phyloP scores from a whole-genome alignment of 2,113 vertebrate species.

The Labeo catla region DNA sequence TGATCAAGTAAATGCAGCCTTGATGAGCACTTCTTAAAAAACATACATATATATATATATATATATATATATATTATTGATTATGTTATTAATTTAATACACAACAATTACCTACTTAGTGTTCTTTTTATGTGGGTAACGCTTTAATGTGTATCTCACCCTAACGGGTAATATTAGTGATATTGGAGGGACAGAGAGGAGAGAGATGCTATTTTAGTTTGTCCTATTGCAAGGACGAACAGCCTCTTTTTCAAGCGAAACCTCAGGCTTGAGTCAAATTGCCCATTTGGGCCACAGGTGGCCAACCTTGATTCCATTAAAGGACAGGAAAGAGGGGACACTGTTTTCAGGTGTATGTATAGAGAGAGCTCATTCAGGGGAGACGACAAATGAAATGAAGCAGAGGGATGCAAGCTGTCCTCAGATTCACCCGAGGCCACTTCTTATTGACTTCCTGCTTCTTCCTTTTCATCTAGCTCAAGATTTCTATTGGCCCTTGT shows the following conservation, averaged over 20 bases:
- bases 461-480: background rate
- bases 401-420: conserved; percentile 29
- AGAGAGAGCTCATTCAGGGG: conserved; percentile 13
- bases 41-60: too few species aligned
- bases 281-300: conserved; percentile 55
- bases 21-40: too few species aligned
- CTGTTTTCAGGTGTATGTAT: conserved; percentile 38
- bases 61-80: too few species aligned
- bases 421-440: conserved; percentile 16
- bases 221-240: conserved; percentile 47
- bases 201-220: conserved; percentile 51
- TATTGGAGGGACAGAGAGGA: conserved; percentile 10
- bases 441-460: conserved; percentile 25
- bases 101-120: background rate
- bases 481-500: conserved; percentile 2
- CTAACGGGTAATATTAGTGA: background rate
- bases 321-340: conserved; percentile 31
- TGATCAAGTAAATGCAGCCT: too few species aligned
- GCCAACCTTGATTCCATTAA: conserved; percentile 52
- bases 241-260: conserved; percentile 42
- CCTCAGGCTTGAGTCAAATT: conserved; percentile 48
- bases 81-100: background rate
- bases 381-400: conserved; percentile 41
- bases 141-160: background rate
- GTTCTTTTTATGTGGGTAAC: background rate